phyloP scores from a whole-genome alignment of 2,888 invertebrate genomes.

The Diarsia rubi region DNA sequence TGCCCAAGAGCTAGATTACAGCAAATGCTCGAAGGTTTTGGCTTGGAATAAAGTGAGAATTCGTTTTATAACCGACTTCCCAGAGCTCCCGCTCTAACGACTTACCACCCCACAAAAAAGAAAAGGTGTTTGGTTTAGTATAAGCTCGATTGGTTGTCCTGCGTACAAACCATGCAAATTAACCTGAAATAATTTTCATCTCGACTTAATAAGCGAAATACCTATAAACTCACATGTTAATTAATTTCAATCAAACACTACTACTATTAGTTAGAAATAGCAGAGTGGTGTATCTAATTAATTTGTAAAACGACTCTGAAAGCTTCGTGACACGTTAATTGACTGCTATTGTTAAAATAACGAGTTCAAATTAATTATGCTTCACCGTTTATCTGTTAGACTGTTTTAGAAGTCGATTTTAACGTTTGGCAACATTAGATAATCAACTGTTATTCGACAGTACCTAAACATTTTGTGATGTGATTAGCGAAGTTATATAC shows the following conservation, averaged over 20 bases:
- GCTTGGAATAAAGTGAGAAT: too few species aligned
- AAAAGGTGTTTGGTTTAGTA: too few species aligned
- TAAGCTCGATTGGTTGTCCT: too few species aligned
- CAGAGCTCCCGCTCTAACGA: too few species aligned
- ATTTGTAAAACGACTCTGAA: conserved; percentile 51
- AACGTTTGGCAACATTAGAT: not conserved
- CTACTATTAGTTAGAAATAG: conserved; percentile 26
- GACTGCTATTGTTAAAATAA: conserved; percentile 59
- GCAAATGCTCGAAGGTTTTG: too few species aligned
- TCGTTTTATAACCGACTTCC: too few species aligned
- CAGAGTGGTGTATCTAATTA: conserved; percentile 43
- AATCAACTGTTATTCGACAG: not conserved
- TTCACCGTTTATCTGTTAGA: conserved; percentile 35
- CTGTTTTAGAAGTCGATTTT: conserved; percentile 31
- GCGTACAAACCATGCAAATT: not conserved
- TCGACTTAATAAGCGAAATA: conserved; percentile 10
- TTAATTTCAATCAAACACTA: conserved; percentile 50
- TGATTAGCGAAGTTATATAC: not conserved
- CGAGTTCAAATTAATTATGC: conserved; percentile 45
- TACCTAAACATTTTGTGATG: not conserved
- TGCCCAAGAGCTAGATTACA: too few species aligned
- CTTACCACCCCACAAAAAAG: too few species aligned
- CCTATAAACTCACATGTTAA: conserved; percentile 23
- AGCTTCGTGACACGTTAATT: conserved; percentile 51
- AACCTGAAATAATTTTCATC: not conserved